Conservation (phyloP, 2,888 invertebrate species). For the Stramonita haemastoma region DNA sequence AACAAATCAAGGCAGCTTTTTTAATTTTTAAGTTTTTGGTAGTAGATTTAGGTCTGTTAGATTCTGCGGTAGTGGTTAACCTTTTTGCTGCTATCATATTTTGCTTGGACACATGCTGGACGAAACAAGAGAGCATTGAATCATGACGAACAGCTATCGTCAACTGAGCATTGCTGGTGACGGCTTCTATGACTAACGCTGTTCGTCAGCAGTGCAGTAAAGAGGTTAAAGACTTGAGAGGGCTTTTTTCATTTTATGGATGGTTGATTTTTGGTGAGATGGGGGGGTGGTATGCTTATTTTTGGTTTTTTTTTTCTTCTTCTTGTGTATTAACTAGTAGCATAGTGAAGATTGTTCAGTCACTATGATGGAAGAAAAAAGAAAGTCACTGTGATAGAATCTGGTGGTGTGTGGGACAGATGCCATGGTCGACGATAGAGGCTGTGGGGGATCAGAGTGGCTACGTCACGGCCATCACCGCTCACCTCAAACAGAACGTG, state of each 20-base stretch:
- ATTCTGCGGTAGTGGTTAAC: too few species aligned
- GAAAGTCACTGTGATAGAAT: neutral
- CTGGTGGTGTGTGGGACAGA: slow-evolving; percentile 77
- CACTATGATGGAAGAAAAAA: neutral
- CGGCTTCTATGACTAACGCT: too few species aligned
- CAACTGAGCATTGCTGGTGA: too few species aligned
- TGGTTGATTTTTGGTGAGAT: neutral
- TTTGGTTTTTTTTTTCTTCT: neutral
- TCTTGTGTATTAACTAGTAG: neutral
- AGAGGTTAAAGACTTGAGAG: too few species aligned
- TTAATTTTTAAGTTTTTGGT: too few species aligned
- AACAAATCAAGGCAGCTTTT: too few species aligned
- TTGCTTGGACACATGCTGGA: too few species aligned
- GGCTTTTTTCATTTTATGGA: neutral
- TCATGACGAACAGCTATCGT: too few species aligned
- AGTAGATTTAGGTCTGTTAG: too few species aligned
- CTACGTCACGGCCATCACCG: slow-evolving; percentile 93
- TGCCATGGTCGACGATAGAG: slow-evolving; percentile 94
- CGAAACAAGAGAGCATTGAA: too few species aligned
- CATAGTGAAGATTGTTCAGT: neutral
- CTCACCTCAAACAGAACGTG: slow-evolving; percentile 90
- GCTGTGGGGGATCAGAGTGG: slow-evolving; percentile 97
- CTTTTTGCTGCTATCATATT: too few species aligned
- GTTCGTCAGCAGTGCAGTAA: too few species aligned
- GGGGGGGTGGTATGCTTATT: neutral